Base-by-base conservation (phyloP, 2,888 invertebrate genomes). In the Bedellia somnulentella region DNA sequence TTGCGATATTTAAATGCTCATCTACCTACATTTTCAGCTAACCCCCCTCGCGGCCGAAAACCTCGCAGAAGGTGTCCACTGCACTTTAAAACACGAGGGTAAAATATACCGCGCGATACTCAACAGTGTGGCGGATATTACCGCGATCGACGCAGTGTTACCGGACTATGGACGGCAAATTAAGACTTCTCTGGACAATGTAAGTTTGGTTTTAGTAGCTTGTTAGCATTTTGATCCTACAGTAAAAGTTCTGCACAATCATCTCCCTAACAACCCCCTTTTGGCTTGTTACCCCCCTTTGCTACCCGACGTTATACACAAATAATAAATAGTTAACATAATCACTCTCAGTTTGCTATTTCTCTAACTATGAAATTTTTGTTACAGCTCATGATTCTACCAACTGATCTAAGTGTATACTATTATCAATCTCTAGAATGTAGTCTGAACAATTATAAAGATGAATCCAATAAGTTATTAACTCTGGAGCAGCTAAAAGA, bases 341-440 rank as follows among this genome's bases (percentile, higher is more conserved):
- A n/a, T n/a, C n/a, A n/a, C n/a, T n/a, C n/a, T n/a, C n/a, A n/a
- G n/a, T n/a, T n/a, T n/a, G n/a, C n/a, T n/a, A n/a, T n/a, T n/a
- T n/a, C n/a, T n/a, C n/a, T n/a, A n/a, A n/a, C n/a, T n/a, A n/a
- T n/a, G n/a, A n/a, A n/a, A n/a, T n/a, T n/a, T n/a, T n/a, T n/a
- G 9, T 55, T 58, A 5, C 49, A 81, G 81, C 52, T 80, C 30
- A 63, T 78, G 57, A 68, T 73, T 24, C 49, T 81, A 18, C 81
- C 81, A 1, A 63, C 68, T 10, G 71, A 78, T 35, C 52, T 81
- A 15, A 66, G 75, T 16, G 61, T 67, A 2, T 76, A 73, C 45
- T 76, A 67, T 49, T 76, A 77, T 40, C 63, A 77, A 35, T 63
- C 75, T 1, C 39, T 81, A 31, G 57, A 59, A 30, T 80, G 80